Base-by-base conservation (phyloP, 1,140 invertebrate species). In the Onthophagus taurus region DNA sequence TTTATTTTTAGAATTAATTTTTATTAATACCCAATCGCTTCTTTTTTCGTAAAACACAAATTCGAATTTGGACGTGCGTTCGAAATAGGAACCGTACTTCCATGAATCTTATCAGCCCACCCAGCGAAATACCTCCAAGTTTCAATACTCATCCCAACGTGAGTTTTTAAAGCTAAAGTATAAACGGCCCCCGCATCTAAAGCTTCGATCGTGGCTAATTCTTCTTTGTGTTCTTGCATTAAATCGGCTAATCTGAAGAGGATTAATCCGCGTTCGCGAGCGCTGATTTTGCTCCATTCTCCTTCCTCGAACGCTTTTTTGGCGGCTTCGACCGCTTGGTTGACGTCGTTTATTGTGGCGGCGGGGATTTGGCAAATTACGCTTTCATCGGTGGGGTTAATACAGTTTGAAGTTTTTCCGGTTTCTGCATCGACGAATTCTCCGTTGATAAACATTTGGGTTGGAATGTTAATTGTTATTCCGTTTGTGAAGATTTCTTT, bases 181-280 rank as follows among this genome's bases (percentile, higher is more conserved):
- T 96, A 97, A 0, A 97, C 92, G 1, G 92, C 93, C 4, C 93
- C 93, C 0, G 89, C 92, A 62, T 97, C 93, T 4, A 96, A 72
- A 0, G 80, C 81, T 60, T 97, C 92, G 5, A 97, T 80, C 1
- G 90, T 95, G 0, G 92, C 92, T 50, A 97, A 68, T 58, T 97
- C 92, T 63, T 95, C 90, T 65, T 89, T 89, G 60, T 96, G 81
- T 52, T 88, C 62, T 48, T 95, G 89, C 90, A 96, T 94, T 20
- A 97, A 63, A 57, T 96, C 89, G 3, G 92, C 92, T 45, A 96
- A 67, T 62, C 83, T 89, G 53, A 50, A 60, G 47, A 92, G 66
- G 7, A 90, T 50, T 31, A 76, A 68, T 9, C 84, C 89, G 31
- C 88, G 71, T 52, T 92, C 88, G 42, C 89, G 71, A 0, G 86